Base-by-base conservation (phyloP, 2,113 vertebrate genomes). In the Bostrychus sinensis region DNA sequence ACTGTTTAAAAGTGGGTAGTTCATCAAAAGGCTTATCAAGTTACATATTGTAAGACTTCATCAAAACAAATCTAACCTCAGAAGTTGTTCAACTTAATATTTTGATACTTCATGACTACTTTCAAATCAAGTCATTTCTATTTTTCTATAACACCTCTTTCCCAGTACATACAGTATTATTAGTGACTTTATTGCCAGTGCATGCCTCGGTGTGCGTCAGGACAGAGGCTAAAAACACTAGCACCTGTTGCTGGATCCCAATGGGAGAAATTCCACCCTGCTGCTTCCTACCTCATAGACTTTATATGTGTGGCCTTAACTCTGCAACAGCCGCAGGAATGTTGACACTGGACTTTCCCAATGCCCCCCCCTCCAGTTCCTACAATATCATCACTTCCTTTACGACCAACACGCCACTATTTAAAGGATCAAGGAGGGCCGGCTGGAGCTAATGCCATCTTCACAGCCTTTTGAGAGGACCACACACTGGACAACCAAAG, bases 201-300 rank as follows among this genome's bases (percentile, higher is more conserved):
- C 10, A 1, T 32, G 30, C 8, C 3, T 8, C 7, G 26, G 25
- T 30, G 37, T 75, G 54, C 55, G 67, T 73, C 3, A 70, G 65
- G 57, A 58, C 74, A 43, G 50, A 68, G 67, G 65, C 59, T 75
- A 79, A 80, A 84, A 84, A 77, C 51, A 57, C 64, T 65, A 62
- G 46, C 90, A 92, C 87, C 89, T 91, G 90, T 89, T 86, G 60
- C 65, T 57, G 42, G 50, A 73, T 71, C 64, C 69, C 72, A 28
- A 20, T 16, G 48, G 65, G 76, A 84, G 68, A 82, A 75, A 87
- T 90, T 85, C 86, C 86, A 81, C 68, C 37, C 72, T 13, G 4
- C 28, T 19, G 30, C 6, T 48, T 12, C 16, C 12, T 2, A 20
- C 45, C 20, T 4, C 43, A 5, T 2, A 43, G n/a, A 43, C 43